Percentiles rank a stretch among this genome's conserved stretches.
phyloP scores from a whole-genome alignment of 2,113 vertebrate genomes.

The Hylia prasina region DNA sequence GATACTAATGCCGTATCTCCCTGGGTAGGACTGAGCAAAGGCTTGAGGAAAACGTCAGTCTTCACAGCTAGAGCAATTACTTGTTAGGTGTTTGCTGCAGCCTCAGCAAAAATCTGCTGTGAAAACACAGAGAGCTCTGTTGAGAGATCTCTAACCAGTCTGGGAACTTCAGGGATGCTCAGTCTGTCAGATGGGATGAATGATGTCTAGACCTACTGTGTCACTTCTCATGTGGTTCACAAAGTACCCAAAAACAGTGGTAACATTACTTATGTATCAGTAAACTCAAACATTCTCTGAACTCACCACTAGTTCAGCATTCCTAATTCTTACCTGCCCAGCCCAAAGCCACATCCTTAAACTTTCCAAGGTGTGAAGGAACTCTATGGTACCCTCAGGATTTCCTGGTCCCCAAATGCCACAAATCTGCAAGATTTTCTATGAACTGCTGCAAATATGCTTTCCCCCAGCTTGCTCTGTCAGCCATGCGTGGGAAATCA shows the following conservation, averaged over 20 bases:
- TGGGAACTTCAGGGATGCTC: not conserved
- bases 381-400: not conserved
- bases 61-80: not conserved
- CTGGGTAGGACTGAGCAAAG: not conserved
- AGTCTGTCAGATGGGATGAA: not conserved
- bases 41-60: not conserved
- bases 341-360: not conserved
- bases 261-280: too few species aligned
- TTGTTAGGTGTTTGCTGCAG: not conserved
- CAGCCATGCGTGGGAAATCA: not conserved
- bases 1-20: not conserved
- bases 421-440: not conserved
- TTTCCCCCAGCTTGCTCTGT: not conserved
- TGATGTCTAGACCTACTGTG: not conserved
- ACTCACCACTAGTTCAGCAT: fast-evolving
- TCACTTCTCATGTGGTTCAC: not conserved
- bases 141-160: not conserved
- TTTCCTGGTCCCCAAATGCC: not conserved
- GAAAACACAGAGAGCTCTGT: not conserved
- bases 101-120: not conserved
- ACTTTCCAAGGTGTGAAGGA: not conserved
- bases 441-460: not conserved
- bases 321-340: not conserved
- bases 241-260: not conserved
- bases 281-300: not conserved